These are phyloP conservation scores for Polylopha cassiicola DNA, from an alignment of 2,888 invertebrate genomes.

Conservation along the genomic window DNA sequence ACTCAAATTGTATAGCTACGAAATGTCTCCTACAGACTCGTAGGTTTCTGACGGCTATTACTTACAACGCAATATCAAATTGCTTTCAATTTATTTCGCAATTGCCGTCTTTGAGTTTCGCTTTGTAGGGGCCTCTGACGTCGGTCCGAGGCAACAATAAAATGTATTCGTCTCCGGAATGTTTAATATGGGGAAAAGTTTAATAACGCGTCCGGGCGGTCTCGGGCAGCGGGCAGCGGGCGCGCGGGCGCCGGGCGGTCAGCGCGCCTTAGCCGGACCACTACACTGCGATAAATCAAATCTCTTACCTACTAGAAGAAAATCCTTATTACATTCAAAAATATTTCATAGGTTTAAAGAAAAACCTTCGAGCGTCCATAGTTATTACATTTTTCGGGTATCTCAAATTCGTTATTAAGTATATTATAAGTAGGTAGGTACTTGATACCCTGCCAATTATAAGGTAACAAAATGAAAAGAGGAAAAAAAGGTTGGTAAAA, in stretches of 20 bases:
- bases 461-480: background rate
- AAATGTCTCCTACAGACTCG: constrained; percentile 65
- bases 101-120: constrained; percentile 78
- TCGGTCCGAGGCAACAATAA: constrained; percentile 77
- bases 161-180: constrained; percentile 79
- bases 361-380: constrained; percentile 38
- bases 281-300: constrained; percentile 74
- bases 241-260: constrained; percentile 46
- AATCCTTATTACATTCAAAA: constrained; percentile 71
- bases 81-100: constrained; percentile 78
- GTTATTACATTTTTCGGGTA: too few relatives aligned
- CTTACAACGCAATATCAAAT: constrained; percentile 78
- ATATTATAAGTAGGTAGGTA: too few relatives aligned
- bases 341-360: constrained; percentile 48
- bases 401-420: too few relatives aligned
- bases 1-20: constrained; percentile 51
- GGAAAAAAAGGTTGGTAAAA: background rate
- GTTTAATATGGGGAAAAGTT: constrained; percentile 79
- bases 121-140: constrained; percentile 77
- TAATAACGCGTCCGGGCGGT: constrained; percentile 75
- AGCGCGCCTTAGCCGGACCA: constrained; percentile 50
- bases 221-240: constrained; percentile 37
- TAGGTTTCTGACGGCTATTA: constrained; percentile 72
- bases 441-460: background rate
- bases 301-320: constrained; percentile 71